A percentile compares a stretch with the other conserved stretches of the same genome.
Conservation (phyloP, 1,140 invertebrate species). For the Heterodera carotae region DNA sequence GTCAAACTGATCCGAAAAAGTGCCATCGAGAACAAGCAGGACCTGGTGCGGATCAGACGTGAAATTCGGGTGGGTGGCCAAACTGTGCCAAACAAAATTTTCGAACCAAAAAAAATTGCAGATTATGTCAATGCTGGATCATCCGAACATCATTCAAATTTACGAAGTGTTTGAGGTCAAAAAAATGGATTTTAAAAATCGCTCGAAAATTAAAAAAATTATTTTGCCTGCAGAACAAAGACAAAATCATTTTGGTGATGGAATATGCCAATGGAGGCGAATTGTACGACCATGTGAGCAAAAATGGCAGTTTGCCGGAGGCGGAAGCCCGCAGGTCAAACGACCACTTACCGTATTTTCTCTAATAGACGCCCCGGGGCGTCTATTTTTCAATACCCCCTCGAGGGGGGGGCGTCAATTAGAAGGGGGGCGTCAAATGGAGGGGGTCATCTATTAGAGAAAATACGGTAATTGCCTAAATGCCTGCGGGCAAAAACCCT, state of each 20-base stretch:
- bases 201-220: not conserved
- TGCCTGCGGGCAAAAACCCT: no score
- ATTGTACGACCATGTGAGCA: constrained; percentile 91
- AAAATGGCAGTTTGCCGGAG: constrained; percentile 84
- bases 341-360: no score
- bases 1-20: constrained; percentile 99
- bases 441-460: no score
- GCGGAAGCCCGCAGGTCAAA: constrained; percentile 79
- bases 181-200: constrained; percentile 48
- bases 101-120: not conserved
- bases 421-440: no score
- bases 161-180: constrained; percentile 65
- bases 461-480: no score
- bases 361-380: no score
- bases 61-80: constrained; percentile 13
- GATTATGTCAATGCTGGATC: constrained; percentile 95
- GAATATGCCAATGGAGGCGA: constrained; percentile 97
- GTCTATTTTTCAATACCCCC: no score
- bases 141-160: constrained; percentile 82
- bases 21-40: constrained; percentile 95
- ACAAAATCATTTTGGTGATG: constrained; percentile 97
- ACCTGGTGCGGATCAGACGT: constrained; percentile 73
- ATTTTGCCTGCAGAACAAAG: not conserved
- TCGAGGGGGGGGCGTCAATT: no score
- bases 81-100: not conserved